Percentiles rank a stretch among this genome's conserved stretches.
These are phyloP conservation scores for Scaptomyza montana DNA, from an alignment of 1,140 invertebrate species.

Conservation along the genomic window DNA sequence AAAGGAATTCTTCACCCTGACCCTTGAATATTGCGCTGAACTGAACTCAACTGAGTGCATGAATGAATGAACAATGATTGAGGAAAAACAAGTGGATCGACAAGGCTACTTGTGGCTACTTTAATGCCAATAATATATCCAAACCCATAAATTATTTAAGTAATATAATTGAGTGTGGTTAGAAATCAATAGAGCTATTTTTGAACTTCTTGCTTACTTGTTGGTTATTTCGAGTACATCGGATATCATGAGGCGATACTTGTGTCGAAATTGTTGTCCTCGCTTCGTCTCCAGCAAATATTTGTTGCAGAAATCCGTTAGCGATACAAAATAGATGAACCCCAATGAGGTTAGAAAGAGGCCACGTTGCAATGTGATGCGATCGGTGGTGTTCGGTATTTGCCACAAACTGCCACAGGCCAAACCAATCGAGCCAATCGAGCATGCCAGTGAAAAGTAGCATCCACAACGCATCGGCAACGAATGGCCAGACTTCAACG, in stretches of 20 bases:
- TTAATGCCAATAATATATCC: too few species aligned
- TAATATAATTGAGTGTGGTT: too few species aligned
- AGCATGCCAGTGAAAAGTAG: conserved; percentile 80
- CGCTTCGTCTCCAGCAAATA: conserved; percentile 85
- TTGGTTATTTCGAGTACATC: conserved; percentile 89
- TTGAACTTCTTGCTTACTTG: conserved; percentile 85
- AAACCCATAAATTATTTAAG: too few species aligned
- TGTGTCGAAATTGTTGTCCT: conserved; percentile 85
- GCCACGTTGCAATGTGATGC: conserved; percentile 86
- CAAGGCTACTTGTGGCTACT: neutral
- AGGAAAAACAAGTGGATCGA: conserved; percentile 10
- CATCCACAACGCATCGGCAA: conserved; percentile 58
- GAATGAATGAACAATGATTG: conserved; percentile 30
- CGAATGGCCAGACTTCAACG: neutral
- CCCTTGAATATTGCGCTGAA: conserved; percentile 12
- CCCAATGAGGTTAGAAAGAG: conserved; percentile 85
- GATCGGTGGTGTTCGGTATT: conserved; percentile 80
- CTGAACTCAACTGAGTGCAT: conserved; percentile 23
- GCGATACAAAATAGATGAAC: conserved; percentile 87
- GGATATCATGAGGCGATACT: conserved; percentile 86
- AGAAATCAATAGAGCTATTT: too few species aligned
- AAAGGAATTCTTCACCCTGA: conserved; percentile 51
- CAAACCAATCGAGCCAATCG: conserved; percentile 79
- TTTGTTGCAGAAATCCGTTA: conserved; percentile 87
- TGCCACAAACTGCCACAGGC: conserved; percentile 82